phyloP scores from a whole-genome alignment of 1,140 invertebrate species.

The Homarus americanus region DNA sequence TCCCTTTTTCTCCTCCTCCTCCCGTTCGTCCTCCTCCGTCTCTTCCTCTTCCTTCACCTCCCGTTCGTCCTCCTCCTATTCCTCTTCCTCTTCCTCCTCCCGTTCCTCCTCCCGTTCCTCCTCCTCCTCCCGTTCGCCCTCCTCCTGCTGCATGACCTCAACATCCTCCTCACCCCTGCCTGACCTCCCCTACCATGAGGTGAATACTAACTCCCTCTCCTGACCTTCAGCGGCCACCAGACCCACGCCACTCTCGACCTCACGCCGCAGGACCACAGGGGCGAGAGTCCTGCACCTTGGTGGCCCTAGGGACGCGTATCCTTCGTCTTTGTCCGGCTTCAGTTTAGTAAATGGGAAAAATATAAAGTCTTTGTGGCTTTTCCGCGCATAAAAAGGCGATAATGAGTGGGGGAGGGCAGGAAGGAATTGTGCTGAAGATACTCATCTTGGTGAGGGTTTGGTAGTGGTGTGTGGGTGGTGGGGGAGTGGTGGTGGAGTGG shows the following conservation, averaged over 20 bases:
- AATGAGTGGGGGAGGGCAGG: neutral
- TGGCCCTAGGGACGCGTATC: neutral
- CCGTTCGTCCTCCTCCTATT: neutral
- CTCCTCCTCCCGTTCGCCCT: neutral
- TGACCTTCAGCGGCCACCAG: conserved; percentile 33
- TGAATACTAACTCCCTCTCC: conserved; percentile 53
- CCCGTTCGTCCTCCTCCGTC: neutral
- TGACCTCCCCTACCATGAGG: conserved; percentile 48
- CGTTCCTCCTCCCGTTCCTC: neutral
- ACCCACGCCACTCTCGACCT: neutral
- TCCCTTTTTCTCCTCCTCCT: conserved; percentile 19
- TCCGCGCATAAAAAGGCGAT: conserved; percentile 31
- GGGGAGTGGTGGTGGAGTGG: neutral
- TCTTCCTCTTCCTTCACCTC: neutral
- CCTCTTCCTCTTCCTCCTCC: conserved; percentile 12
- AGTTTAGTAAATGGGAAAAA: conserved; percentile 54
- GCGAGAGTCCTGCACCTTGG: conserved; percentile 3
- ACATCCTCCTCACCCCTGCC: conserved; percentile 19
- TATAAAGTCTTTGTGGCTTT: conserved; percentile 53
- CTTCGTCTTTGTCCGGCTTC: conserved; percentile 47
- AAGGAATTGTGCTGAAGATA: conserved; percentile 26
- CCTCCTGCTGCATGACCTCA: conserved; percentile 6
- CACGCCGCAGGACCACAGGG: neutral
- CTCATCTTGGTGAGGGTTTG: neutral
- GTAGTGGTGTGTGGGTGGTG: neutral